These are phyloP conservation scores for Muscicapa striata DNA, from an alignment of 2,797 vertebrate species.

Conservation along the genomic window DNA sequence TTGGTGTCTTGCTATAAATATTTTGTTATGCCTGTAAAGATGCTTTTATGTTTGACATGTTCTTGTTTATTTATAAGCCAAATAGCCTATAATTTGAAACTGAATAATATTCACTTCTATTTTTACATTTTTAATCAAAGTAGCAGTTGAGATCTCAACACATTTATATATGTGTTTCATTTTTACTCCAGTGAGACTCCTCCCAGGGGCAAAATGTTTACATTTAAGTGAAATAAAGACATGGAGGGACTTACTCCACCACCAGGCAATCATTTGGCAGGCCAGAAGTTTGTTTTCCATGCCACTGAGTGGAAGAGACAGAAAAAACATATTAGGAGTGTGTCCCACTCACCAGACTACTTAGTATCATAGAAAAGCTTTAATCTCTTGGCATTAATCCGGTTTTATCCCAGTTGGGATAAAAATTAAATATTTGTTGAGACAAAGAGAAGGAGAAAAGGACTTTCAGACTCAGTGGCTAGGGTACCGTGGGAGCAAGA, in stretches of 20 bases:
- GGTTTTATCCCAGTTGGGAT: background rate
- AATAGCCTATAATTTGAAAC: background rate
- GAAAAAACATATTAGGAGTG: background rate
- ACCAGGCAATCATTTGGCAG: background rate
- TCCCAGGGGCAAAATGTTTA: background rate
- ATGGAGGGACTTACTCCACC: background rate
- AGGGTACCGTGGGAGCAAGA: background rate
- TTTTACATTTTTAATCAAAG: background rate
- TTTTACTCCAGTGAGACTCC: background rate
- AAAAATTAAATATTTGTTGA: conserved; percentile 31
- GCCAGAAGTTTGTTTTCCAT: background rate
- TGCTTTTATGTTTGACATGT: background rate
- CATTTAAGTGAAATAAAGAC: background rate
- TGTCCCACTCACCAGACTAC: background rate
- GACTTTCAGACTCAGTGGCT: background rate
- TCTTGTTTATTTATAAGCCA: background rate
- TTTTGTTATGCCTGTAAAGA: background rate
- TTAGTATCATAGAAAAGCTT: background rate
- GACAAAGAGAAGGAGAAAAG: background rate
- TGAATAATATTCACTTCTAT: background rate
- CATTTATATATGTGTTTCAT: background rate
- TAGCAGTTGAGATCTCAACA: background rate
- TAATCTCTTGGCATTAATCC: background rate
- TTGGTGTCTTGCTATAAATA: background rate
- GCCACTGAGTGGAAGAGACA: background rate